Evolutionary conservation across 2,888 invertebrate genomes (phyloP), one percentile per base, ranked within the genome.

Genomic region (Polymixis flavicincta): DNA sequence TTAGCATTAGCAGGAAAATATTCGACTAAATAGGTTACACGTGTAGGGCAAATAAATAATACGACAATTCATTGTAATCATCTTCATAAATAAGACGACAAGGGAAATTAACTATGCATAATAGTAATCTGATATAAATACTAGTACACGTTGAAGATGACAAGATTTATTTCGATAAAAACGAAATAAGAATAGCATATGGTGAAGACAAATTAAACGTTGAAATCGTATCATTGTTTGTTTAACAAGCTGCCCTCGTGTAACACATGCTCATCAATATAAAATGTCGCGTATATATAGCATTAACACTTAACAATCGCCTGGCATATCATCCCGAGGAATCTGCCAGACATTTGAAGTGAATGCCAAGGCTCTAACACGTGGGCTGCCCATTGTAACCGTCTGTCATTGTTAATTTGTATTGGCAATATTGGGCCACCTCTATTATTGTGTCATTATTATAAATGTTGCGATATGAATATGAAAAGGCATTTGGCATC

Each of bases 311-410:
- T 91, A 92, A 93, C 93, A 92, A 93, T 92, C 83, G 90, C 82
- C 73, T 89, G 88, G 89, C 90, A 91, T 94, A 95, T 95, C 95
- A 92, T 95, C 95, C 90, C 87, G 87, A 90, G 90, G 93, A 92
- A 96, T 96, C 96, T 93, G 92, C 93, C 87, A 92, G 91, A 91
- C 93, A 93, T 93, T 94, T 93, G 88, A 87, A 82, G 85, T 90
- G 93, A 96, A 96, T 96, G 96, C 94, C 96, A 96, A 96, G 96
- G 96, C 90, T 91, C 87, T 69, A 61, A 63, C 77, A 92, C 92
- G 95, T 96, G 94, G 95, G 95, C 91, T 90, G 94, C 45, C 92
- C 87, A 93, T 94, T 94, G 93, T 95, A 88, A 89, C 91, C 89
- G 87, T 85, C 84, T 92, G 89, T 91, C 92, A 94, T 94, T 94